phyloP scores from a whole-genome alignment of 2,888 invertebrate species.

The Napeogenes inachia region DNA sequence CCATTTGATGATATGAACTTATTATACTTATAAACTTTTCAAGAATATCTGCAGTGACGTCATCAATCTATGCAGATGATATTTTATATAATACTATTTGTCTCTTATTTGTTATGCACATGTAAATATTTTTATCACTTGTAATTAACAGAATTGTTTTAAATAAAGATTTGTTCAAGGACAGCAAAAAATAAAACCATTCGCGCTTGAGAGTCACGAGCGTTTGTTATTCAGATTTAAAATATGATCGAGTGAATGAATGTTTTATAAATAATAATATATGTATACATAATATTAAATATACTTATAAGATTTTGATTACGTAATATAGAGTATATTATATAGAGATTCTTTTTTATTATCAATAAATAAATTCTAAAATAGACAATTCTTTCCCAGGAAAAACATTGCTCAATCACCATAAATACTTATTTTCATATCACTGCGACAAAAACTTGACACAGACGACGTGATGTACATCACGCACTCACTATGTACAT shows the following conservation, averaged over 20 bases:
- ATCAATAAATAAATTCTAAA: too few species aligned
- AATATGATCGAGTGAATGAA: neutral
- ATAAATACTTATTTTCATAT: conserved; percentile 30
- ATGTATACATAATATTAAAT: neutral
- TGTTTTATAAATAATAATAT: neutral
- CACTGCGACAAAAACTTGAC: conserved; percentile 32
- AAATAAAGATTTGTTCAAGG: conserved; percentile 25
- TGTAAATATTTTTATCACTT: neutral
- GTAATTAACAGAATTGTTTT: conserved; percentile 19
- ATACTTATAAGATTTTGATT: too few species aligned
- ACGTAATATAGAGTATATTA: too few species aligned
- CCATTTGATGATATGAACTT: conserved; percentile 21
- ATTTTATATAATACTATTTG: conserved; percentile 11
- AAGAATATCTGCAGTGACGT: conserved; percentile 31
- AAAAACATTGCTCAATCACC: conserved; percentile 23
- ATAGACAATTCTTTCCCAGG: conserved; percentile 9
- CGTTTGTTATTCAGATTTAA: neutral
- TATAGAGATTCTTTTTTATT: too few species aligned
- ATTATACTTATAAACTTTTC: conserved; percentile 18
- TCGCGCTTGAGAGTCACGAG: conserved; percentile 13
- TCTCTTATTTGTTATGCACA: neutral
- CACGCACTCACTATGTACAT: conserved; percentile 12
- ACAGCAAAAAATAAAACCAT: conserved; percentile 20
- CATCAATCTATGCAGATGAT: conserved; percentile 29
- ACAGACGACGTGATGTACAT: conserved; percentile 23